Evolutionary conservation across 2,888 invertebrate species (phyloP).

Genomic region (Ectobius pallidus): DNA sequence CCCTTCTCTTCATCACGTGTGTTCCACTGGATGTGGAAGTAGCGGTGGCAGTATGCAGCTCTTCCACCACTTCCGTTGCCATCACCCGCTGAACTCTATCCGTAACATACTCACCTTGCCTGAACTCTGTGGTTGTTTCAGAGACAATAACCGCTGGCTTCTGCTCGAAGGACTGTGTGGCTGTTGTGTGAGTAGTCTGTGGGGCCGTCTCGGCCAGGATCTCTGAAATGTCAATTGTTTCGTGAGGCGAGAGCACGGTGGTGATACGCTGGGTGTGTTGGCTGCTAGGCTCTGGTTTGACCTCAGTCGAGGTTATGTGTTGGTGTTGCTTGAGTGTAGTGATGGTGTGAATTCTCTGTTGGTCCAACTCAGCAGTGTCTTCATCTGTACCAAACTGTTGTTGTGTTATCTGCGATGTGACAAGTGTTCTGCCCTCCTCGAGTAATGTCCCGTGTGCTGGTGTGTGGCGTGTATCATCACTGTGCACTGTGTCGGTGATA

Average conservation of each 20-base stretch:
- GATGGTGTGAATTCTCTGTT: constrained; percentile 35
- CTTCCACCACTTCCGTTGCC: constrained; percentile 34
- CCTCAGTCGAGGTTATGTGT: constrained; percentile 41
- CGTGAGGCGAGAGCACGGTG: constrained; percentile 41
- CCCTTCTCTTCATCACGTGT: constrained; percentile 31
- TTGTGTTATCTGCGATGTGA: constrained; percentile 27
- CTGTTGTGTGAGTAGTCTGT: constrained; percentile 43
- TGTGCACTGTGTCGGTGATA: constrained; percentile 30
- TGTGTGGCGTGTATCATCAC: constrained; percentile 33
- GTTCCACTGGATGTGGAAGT: constrained; percentile 9
- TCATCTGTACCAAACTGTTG: constrained; percentile 24
- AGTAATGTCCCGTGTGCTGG: constrained; percentile 10
- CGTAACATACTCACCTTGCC: constrained; percentile 42
- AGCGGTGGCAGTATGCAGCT: constrained; percentile 30
- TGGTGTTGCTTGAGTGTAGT: constrained; percentile 31
- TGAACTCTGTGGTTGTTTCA: constrained; percentile 40
- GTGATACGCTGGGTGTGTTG: constrained; percentile 30
- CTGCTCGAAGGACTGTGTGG: constrained; percentile 41
- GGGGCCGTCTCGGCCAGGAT: constrained; percentile 44
- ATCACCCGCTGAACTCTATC: not conserved
- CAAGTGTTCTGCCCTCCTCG: constrained; percentile 29
- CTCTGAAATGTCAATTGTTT: constrained; percentile 46
- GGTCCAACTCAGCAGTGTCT: constrained; percentile 10
- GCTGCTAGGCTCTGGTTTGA: constrained; percentile 44
- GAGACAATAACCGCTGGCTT: constrained; percentile 37